Base-by-base conservation (phyloP, 2,888 invertebrate genomes). In the Erebia epiphron region DNA sequence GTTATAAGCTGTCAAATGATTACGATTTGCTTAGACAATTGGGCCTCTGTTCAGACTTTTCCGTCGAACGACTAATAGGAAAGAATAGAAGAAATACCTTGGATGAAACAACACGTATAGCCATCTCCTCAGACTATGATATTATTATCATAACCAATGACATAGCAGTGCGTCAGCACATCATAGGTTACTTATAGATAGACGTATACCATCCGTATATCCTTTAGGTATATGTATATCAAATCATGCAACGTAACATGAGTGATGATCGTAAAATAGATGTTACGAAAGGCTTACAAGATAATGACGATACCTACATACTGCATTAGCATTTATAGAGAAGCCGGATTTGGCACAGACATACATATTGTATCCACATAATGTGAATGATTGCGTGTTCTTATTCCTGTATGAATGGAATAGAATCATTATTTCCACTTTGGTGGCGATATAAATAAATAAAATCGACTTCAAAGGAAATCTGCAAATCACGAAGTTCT, bases 261-360 rank as follows among this genome's bases (percentile, higher is more conserved):
- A 64, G 41, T 54, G 41, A 64, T 64, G 52, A 41, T 64, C 11
- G 35, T 41, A 16, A 64, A 64, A 64, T 64, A 18, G 35, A 64
- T 21, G 63, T 54, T 41, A 54, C 41, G 64, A 64, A 64, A 64
- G 64, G 64, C 54, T 64, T 64, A 64, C 54, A 41, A 54, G 41
- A 54, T 64, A 64, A 54, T n/a, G 14, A 50, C 50, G 10, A n/a
- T 5, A n/a, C n/a, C n/a, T n/a, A 50, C 62, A 63, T 49, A 26
- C 62, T 49, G 49, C 62, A 63, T 63, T 63, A 63, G 50, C 49
- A 63, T 35, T 35, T 63, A 63, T 7, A 61, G 18, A 61, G 50
- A 52, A 50, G 50, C 26, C 50, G 26, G 63, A 63, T 50, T 64
- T 64, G 64, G 64, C 64, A 54, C 52, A 41, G 1, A 35, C n/a